Conservation (phyloP, 2,113 vertebrate genomes). For the Cyprinodon variegatus region DNA sequence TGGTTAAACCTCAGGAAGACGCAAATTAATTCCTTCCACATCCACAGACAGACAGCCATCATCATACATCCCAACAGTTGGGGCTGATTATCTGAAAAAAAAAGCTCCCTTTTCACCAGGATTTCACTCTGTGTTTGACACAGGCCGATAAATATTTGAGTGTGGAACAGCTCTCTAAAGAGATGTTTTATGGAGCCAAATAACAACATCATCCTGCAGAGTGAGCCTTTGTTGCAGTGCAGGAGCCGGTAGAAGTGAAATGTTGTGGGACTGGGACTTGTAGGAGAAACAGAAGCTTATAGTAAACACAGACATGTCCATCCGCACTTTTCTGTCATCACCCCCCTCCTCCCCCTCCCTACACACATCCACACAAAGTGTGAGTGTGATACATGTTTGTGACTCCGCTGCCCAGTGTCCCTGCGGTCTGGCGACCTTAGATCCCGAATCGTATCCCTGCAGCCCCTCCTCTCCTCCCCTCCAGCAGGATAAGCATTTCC, state of each 20-base stretch:
- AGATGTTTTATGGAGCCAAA: conserved; percentile 59
- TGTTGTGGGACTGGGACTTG: conserved; percentile 61
- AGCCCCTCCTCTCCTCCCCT: background rate
- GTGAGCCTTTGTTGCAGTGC: conserved; percentile 7
- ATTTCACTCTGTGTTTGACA: conserved; percentile 55
- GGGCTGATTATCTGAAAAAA: background rate
- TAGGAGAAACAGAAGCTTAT: conserved; percentile 45
- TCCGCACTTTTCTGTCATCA: conserved; percentile 26
- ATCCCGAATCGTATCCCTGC: conserved; percentile 21
- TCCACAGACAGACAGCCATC: conserved; percentile 14
- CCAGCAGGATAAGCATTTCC: conserved; percentile 68
- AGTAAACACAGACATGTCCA: conserved; percentile 49
- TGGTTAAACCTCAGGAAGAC: conserved; percentile 12
- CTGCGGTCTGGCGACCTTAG: conserved; percentile 23
- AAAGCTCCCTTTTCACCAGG: background rate
- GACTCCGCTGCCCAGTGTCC: conserved; percentile 32
- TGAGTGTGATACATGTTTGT: conserved; percentile 23
- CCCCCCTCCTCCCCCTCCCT: conserved; percentile 12
- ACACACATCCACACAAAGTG: conserved; percentile 14
- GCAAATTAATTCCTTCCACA: background rate
- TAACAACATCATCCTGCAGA: conserved; percentile 53
- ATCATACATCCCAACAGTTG: conserved; percentile 21
- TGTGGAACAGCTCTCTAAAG: conserved; percentile 60
- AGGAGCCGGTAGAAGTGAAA: conserved; percentile 49
- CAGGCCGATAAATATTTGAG: conserved; percentile 65